Conservation (phyloP, 92 coral and sea anemone species). For the Heliopora coerulea region DNA sequence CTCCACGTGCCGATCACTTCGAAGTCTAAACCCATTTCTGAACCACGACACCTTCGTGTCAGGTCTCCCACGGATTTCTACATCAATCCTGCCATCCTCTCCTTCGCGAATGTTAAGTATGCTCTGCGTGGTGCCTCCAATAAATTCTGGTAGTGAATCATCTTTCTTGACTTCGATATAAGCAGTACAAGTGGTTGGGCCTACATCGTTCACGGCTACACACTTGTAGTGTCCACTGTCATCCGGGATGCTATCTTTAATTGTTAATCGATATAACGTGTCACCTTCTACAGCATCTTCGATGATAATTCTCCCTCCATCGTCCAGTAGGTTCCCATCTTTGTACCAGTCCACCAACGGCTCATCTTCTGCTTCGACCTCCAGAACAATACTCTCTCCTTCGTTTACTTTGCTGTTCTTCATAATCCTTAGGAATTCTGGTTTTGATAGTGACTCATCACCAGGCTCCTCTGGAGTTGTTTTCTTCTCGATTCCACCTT, state of each 20-base stretch:
- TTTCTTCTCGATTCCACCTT: not conserved
- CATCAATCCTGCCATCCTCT: constrained; percentile 52
- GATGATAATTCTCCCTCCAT: constrained; percentile 59
- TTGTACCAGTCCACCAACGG: constrained; percentile 74
- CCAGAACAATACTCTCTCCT: constrained; percentile 22
- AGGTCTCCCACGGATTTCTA: constrained; percentile 59
- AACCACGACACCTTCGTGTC: constrained; percentile 37
- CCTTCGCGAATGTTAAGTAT: constrained; percentile 53
- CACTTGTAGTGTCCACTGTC: constrained; percentile 81
- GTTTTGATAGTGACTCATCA: constrained; percentile 6
- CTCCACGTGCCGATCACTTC: constrained; percentile 28
- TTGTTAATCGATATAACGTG: constrained; percentile 54
- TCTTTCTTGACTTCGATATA: constrained; percentile 16
- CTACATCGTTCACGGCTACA: constrained; percentile 70
- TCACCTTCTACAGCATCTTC: constrained; percentile 64
- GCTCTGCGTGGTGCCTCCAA: constrained; percentile 32
- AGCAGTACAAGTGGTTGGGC: constrained; percentile 59
- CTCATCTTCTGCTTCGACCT: constrained; percentile 25
- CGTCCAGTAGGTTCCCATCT: constrained; percentile 61
- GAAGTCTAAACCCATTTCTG: constrained; percentile 20
- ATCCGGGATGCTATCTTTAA: constrained; percentile 58
- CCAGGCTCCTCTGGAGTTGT: not conserved
- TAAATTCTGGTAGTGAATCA: constrained; percentile 14
- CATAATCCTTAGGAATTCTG: constrained; percentile 20
- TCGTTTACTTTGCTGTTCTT: constrained; percentile 27